A percentile compares a stretch with the other conserved stretches of the same genome.
phyloP scores from a whole-genome alignment of 1,140 invertebrate species.

The Archegozetes longisetosus region DNA sequence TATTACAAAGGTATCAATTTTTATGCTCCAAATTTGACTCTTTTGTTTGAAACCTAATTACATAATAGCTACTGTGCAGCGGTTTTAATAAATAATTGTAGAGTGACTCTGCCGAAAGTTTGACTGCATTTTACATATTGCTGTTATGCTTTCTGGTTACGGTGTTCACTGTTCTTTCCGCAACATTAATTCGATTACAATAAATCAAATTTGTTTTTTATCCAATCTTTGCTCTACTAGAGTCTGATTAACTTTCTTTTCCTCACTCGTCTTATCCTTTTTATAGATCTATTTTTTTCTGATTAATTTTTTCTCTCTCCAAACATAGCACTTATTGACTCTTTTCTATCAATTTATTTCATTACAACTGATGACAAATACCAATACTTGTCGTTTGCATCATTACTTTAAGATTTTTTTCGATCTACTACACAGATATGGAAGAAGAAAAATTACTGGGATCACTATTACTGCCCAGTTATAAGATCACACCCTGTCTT shows the following conservation, averaged over 20 bases:
- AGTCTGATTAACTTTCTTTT: no score
- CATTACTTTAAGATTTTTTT: slow-evolving; percentile 18
- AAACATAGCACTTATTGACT: not conserved
- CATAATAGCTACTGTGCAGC: no score
- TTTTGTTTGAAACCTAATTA: not conserved
- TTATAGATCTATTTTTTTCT: no score
- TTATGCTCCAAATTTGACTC: not conserved
- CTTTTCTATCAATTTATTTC: not conserved
- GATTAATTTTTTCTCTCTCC: not conserved
- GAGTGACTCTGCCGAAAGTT: no score
- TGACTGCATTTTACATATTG: no score
- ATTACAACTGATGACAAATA: not conserved
- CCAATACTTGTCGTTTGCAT: not conserved
- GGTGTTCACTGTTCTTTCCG: no score
- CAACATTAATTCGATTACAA: no score
- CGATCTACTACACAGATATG: slow-evolving; percentile 41
- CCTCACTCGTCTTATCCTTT: no score
- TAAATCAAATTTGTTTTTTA: no score
- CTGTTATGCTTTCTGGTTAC: no score
- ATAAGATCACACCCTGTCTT: slow-evolving; percentile 28
- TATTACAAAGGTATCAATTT: slow-evolving; percentile 71
- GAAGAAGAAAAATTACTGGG: slow-evolving; percentile 75
- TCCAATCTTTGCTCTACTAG: no score
- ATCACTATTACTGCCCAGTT: slow-evolving; percentile 76
- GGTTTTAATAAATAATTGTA: no score